Evolutionary conservation across 2,113 vertebrate species (phyloP).

Genomic region (Tretioscincus oriximinensis): DNA sequence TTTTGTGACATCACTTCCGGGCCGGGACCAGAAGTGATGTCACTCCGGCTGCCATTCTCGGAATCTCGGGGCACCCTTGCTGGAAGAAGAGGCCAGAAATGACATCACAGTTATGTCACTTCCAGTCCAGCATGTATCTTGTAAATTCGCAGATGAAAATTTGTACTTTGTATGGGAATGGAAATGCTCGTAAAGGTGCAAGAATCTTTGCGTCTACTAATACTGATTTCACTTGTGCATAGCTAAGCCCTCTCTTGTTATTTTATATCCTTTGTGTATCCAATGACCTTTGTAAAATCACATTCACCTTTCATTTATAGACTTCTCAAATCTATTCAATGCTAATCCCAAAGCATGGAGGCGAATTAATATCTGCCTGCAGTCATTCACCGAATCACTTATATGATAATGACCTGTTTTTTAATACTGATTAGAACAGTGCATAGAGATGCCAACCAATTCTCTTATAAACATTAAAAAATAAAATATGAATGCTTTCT

Average conservation of each 20-base stretch:
- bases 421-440: not conserved
- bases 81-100: too few relatives aligned
- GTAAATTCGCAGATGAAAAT: too few relatives aligned
- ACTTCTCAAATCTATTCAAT: not conserved
- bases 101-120: too few relatives aligned
- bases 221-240: too few relatives aligned
- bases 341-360: not conserved
- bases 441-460: not conserved
- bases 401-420: not conserved
- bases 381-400: not conserved
- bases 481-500: not conserved
- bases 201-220: too few relatives aligned
- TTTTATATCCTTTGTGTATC: not conserved
- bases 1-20: too few relatives aligned
- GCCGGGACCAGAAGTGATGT: too few relatives aligned
- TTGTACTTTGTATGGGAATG: too few relatives aligned
- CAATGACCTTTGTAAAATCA: not conserved
- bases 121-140: too few relatives aligned
- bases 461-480: not conserved
- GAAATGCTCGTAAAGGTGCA: too few relatives aligned
- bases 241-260: not conserved
- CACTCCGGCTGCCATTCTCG: too few relatives aligned
- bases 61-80: too few relatives aligned
- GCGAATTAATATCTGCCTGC: not conserved
- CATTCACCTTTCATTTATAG: not conserved